Evolutionary conservation across 2,888 invertebrate species (phyloP).

Genomic region (Cartodere bifasciata): DNA sequence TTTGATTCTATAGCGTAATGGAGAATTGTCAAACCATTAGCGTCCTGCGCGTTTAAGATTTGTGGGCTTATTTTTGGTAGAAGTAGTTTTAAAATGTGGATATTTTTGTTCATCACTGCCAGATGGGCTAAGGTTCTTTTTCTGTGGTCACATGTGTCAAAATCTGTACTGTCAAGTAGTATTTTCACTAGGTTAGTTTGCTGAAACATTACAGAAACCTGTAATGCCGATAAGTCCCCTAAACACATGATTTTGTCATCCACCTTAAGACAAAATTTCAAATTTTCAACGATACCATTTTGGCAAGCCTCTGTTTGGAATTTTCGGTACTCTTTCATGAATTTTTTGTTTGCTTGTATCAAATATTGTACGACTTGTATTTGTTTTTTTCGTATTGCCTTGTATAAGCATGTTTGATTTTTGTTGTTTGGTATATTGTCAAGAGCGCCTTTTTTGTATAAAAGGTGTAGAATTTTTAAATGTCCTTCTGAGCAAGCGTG

Average conservation of each 20-base stretch:
- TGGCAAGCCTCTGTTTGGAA: neutral
- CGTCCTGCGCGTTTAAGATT: neutral
- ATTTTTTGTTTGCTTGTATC: no score
- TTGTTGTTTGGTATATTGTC: neutral
- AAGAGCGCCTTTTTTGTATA: constrained; percentile 15
- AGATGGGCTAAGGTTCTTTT: constrained; percentile 1
- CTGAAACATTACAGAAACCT: neutral
- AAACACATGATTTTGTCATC: neutral
- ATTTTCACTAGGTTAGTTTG: neutral
- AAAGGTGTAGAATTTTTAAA: constrained; percentile 13
- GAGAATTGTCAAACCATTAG: neutral
- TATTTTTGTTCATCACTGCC: neutral
- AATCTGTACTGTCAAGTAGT: neutral
- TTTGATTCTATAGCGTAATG: neutral
- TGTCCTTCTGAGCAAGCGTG: constrained; percentile 17
- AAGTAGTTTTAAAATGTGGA: neutral
- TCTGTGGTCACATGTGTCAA: no score
- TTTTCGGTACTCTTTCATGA: neutral
- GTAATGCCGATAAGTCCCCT: neutral
- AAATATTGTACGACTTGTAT: neutral
- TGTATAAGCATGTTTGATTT: neutral
- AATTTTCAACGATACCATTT: neutral
- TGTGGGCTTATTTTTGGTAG: neutral
- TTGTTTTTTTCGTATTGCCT: neutral
- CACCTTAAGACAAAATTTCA: neutral